These are phyloP conservation scores for Pagrus major DNA, from an alignment of 2,113 vertebrate species.

Conservation along the genomic window DNA sequence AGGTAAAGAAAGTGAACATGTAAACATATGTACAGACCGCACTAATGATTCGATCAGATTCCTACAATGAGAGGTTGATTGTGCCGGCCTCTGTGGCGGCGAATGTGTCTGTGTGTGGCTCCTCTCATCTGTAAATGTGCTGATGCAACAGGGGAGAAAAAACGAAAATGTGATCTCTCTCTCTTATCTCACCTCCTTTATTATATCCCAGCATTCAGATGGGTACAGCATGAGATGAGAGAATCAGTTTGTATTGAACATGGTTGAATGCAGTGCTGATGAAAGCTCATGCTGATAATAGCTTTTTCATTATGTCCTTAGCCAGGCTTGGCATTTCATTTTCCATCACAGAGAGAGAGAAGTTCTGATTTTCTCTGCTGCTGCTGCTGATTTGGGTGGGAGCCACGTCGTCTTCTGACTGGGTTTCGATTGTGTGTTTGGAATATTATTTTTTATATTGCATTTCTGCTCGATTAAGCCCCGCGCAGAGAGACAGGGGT, in stretches of 20 bases:
- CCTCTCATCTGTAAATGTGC: conserved; percentile 59
- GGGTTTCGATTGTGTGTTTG: conserved; percentile 31
- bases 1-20: neutral
- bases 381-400: conserved; percentile 3
- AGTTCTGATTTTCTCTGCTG: conserved; percentile 41
- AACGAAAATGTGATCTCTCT: conserved; percentile 49
- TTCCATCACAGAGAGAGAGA: conserved; percentile 42
- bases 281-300: conserved; percentile 76
- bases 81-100: neutral
- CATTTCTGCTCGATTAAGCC: conserved; percentile 50
- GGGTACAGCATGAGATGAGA: conserved; percentile 64
- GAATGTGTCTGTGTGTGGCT: neutral
- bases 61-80: conserved; percentile 25
- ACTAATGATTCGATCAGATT: conserved; percentile 1
- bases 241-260: conserved; percentile 74
- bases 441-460: conserved; percentile 44
- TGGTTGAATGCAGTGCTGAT: conserved; percentile 76
- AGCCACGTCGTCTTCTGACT: conserved; percentile 25
- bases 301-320: conserved; percentile 78
- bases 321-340: conserved; percentile 68
- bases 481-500: neutral
- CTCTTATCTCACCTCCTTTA: conserved; percentile 50
- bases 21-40: neutral
- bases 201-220: conserved; percentile 58
- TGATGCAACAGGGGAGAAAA: conserved; percentile 29